Conservation (phyloP, 2,113 vertebrate genomes). For the Nothobranchius kuhntae region DNA sequence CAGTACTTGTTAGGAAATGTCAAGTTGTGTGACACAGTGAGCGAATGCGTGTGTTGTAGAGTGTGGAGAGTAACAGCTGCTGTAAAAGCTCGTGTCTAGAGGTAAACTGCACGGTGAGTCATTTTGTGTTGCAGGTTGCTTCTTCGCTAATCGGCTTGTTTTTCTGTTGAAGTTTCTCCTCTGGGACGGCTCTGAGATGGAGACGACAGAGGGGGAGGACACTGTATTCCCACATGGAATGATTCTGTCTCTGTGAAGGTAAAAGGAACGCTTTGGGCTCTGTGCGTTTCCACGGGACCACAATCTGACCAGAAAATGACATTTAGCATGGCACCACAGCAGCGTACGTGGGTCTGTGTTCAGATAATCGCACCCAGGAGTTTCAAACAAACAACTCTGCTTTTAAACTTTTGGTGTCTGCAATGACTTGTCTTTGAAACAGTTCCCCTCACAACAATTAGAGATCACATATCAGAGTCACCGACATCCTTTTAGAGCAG, state of each 20-base stretch:
- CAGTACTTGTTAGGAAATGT: slow-evolving; percentile 76
- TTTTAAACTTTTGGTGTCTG: background rate
- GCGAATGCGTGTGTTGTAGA: slow-evolving; percentile 22
- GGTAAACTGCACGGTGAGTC: slow-evolving; percentile 47
- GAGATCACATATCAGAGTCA: too few relatives aligned
- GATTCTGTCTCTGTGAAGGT: slow-evolving; percentile 28
- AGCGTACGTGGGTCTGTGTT: background rate
- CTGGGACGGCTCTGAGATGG: slow-evolving; percentile 49
- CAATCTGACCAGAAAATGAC: slow-evolving; percentile 27
- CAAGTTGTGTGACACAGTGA: slow-evolving; percentile 53
- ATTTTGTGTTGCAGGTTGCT: slow-evolving; percentile 41
- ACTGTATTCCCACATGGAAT: slow-evolving; percentile 43
- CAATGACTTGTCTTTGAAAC: background rate
- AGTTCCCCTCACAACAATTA: too few relatives aligned
- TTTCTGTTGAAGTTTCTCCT: slow-evolving; percentile 56
- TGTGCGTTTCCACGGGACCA: slow-evolving; percentile 26
- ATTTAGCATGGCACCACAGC: slow-evolving; percentile 15
- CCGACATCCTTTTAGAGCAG: too few relatives aligned
- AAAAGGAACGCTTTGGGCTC: slow-evolving; percentile 44
- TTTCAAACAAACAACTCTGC: slow-evolving; percentile 1
- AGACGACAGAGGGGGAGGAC: slow-evolving; percentile 41
- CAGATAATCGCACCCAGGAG: background rate
- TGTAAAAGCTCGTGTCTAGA: slow-evolving; percentile 42
- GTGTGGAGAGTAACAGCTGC: slow-evolving; percentile 29
- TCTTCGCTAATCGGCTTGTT: slow-evolving; percentile 59